phyloP scores from a whole-genome alignment of 2,113 vertebrate species.

The Thermophis baileyi region DNA sequence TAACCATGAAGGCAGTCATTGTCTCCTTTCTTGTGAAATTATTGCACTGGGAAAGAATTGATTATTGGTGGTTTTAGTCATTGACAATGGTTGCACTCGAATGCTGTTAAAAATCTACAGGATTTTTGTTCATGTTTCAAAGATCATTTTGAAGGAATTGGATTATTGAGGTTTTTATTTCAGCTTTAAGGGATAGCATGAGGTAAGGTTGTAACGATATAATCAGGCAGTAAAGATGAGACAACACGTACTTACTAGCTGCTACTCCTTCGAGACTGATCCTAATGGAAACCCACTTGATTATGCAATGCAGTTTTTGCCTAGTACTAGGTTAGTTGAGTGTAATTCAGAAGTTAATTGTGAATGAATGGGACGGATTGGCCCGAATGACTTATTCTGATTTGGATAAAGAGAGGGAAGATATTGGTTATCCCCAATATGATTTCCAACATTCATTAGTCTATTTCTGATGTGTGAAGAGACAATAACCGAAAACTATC shows the following conservation, averaged over 20 bases:
- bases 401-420: background rate
- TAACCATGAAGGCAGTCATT: background rate
- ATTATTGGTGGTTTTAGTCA: background rate
- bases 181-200: no score
- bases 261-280: no score
- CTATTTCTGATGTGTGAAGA: background rate
- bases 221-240: no score
- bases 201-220: no score
- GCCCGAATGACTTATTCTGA: background rate
- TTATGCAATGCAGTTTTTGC: background rate
- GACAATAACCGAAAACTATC: background rate
- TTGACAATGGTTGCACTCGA: background rate
- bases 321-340: background rate
- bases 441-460: background rate
- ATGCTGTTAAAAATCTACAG: no score
- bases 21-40: background rate
- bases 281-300: no score
- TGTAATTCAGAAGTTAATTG: background rate
- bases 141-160: no score
- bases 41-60: background rate
- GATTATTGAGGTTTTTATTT: no score
- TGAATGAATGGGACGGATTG: background rate
- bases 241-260: no score
- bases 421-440: background rate
- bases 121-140: no score